Percentiles rank a stretch among this genome's conserved stretches.
Evolutionary conservation across 2,888 invertebrate genomes (phyloP).

Genomic region (Trissonchulus latispiculum): DNA sequence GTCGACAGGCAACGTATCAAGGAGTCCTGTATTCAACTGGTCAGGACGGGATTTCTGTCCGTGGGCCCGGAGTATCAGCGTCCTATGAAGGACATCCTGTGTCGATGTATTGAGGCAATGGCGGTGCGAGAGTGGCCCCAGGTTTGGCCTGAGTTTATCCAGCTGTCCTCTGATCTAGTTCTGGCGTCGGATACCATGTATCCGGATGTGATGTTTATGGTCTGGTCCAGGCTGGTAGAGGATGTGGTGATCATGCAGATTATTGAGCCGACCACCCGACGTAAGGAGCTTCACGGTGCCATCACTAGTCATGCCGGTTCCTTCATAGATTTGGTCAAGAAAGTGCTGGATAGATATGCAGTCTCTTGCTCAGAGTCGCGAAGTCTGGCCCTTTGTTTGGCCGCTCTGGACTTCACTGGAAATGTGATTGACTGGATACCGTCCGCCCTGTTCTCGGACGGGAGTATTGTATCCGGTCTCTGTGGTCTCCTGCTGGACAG

Average conservation of each 20-base stretch:
- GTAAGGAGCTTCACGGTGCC: slow-evolving; percentile 27
- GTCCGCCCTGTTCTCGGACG: background rate
- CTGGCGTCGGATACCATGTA: slow-evolving; percentile 20
- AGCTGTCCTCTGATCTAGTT: slow-evolving; percentile 26
- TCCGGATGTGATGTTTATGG: slow-evolving; percentile 28
- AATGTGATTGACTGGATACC: background rate
- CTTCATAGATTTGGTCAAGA: background rate
- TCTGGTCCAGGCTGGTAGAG: slow-evolving; percentile 29
- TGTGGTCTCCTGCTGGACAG: background rate
- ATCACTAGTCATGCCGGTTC: slow-evolving; percentile 21
- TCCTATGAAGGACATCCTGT: slow-evolving; percentile 28
- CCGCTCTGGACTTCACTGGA: background rate
- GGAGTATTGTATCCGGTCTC: background rate
- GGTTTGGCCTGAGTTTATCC: slow-evolving; percentile 31
- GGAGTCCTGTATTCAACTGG: background rate
- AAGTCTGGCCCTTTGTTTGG: background rate
- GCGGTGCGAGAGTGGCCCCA: slow-evolving; percentile 37
- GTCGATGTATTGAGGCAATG: slow-evolving; percentile 31
- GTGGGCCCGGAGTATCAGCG: background rate
- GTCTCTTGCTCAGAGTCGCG: background rate
- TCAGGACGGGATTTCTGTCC: background rate
- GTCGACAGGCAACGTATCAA: background rate
- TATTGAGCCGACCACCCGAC: slow-evolving; percentile 25
- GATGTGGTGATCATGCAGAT: slow-evolving; percentile 27
- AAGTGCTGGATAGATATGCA: background rate